Base-by-base conservation (phyloP, 1,140 invertebrate genomes). In the Telenomus remus region DNA sequence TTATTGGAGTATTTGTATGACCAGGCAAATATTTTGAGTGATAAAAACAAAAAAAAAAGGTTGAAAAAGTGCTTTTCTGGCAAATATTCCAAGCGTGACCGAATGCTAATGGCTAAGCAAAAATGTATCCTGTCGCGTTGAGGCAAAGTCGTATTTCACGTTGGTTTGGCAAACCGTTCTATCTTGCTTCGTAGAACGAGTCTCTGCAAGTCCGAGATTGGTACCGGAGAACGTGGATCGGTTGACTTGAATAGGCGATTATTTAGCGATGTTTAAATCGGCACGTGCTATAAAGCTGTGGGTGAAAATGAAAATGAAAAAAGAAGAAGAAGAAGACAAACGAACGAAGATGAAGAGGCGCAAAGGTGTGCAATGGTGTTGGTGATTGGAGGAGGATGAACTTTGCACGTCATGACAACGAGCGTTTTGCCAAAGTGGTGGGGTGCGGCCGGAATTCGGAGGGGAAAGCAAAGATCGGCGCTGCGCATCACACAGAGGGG, bases 131-230 rank as follows among this genome's bases (percentile, higher is more conserved):
- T 50, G 60, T 50, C 54, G 60, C 16, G 60, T 15, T 11, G 54
- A 50, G 68, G 72, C 66, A 65, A 81, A 68, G 43, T 80, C 78
- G 66, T 73, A 77, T 81, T 81, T 78, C 76, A 80, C 56, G 34
- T 61, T 73, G 71, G 79, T 78, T 80, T 76, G 44, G 39, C 27
- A 54, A 69, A 54, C 42, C 55, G 59, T 69, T 81, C 82, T 84
- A 84, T 82, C 72, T 78, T 79, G 73, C 79, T 85, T 84, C 84
- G 70, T 74, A 48, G 84, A 85, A 84, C 37, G 68, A 66, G 72
- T 84, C 82, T 84, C 80, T 73, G 80, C 78, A 70, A 79, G 68
- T 65, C 78, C 49, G 65, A 55, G 76, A 79, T 80, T 80, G 82
- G 75, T 78, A 81, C 78, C 80, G 76, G 16, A 42, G 66, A 79